phyloP scores from a whole-genome alignment of 2,888 invertebrate species.

The Meteorus colon region DNA sequence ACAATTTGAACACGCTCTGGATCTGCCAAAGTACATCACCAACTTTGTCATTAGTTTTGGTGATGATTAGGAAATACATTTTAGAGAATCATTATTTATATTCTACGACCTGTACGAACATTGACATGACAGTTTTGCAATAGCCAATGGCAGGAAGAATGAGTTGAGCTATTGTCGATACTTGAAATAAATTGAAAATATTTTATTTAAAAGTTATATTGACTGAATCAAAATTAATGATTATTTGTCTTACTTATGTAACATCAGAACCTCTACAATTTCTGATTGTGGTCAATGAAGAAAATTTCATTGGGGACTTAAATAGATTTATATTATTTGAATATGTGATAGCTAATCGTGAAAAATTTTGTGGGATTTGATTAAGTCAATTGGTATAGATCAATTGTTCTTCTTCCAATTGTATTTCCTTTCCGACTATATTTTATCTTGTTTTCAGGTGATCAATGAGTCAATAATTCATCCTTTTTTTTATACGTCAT shows the following conservation, averaged over 20 bases:
- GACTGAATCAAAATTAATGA: too few relatives aligned
- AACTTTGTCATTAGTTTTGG: conserved; percentile 2
- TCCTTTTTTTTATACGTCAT: too few relatives aligned
- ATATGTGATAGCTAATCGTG: background rate
- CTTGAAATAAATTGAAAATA: background rate
- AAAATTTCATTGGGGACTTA: too few relatives aligned
- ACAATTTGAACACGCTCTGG: conserved; percentile 7
- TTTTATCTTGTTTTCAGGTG: too few relatives aligned
- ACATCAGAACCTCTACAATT: too few relatives aligned
- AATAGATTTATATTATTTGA: background rate
- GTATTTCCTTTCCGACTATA: background rate
- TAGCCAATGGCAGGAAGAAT: background rate
- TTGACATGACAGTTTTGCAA: background rate
- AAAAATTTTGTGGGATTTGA: background rate
- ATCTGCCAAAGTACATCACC: conserved; percentile 4
- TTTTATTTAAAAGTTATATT: background rate
- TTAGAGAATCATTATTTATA: background rate
- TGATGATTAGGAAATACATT: background rate
- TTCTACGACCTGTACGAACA: background rate
- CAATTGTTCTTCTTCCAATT: background rate
- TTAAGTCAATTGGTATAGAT: background rate
- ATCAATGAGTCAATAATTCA: too few relatives aligned
- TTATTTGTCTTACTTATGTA: too few relatives aligned
- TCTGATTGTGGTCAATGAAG: too few relatives aligned
- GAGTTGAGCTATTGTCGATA: background rate